phyloP scores from a whole-genome alignment of 2,888 invertebrate species.

The Drosophila picticornis region DNA sequence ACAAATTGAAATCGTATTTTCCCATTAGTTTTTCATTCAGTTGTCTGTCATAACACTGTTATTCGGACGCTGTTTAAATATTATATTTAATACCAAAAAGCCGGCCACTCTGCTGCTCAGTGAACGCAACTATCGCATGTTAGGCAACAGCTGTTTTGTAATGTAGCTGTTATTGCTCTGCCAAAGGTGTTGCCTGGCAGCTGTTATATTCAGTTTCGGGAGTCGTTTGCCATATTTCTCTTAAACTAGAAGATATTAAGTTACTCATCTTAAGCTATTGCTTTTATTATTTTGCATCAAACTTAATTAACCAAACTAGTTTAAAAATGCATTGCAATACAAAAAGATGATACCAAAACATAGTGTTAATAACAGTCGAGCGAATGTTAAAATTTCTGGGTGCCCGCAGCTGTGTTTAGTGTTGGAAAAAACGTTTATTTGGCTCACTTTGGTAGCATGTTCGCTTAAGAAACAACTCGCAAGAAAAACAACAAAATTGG shows the following conservation, averaged over 20 bases:
- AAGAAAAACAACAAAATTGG: constrained; percentile 59
- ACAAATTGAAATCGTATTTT: neutral
- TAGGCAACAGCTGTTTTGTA: constrained; percentile 23
- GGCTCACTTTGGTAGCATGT: constrained; percentile 41
- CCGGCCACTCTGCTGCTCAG: constrained; percentile 4
- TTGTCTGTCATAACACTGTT: neutral
- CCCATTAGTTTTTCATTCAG: neutral
- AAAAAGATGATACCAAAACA: neutral
- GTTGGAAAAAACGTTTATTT: constrained; percentile 25
- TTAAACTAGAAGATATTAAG: no score
- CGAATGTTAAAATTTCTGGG: constrained; percentile 15
- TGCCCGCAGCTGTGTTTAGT: constrained; percentile 28
- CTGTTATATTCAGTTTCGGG: neutral
- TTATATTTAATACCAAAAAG: neutral
- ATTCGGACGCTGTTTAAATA: neutral
- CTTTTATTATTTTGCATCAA: neutral
- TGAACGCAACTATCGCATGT: neutral
- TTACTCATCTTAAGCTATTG: neutral
- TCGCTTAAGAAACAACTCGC: constrained; percentile 40
- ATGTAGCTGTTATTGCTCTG: neutral
- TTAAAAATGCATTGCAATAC: neutral
- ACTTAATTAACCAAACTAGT: neutral
- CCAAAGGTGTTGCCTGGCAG: neutral
- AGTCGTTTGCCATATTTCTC: neutral
- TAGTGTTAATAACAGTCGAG: constrained; percentile 17